Percentiles rank a stretch among this genome's conserved stretches.
Conservation (phyloP, 2,113 vertebrate species). For the Brachionichthys hirsutus region DNA sequence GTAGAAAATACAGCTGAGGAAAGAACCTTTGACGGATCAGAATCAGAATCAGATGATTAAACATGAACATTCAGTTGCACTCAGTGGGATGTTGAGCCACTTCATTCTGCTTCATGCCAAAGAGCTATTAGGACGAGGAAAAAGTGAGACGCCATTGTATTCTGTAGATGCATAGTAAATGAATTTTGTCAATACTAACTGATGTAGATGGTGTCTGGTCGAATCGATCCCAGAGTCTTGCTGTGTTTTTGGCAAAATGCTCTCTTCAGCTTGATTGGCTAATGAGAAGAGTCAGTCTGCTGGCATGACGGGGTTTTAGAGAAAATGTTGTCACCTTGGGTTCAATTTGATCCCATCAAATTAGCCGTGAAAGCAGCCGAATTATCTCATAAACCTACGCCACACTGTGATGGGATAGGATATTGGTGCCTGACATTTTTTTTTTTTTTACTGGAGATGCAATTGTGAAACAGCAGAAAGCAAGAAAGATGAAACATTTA, state of each 20-base stretch:
- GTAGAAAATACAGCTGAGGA: conserved; percentile 6
- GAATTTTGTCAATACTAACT: conserved; percentile 76
- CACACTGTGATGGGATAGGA: conserved; percentile 18
- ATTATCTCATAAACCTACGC: conserved; percentile 49
- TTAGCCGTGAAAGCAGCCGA: conserved; percentile 47
- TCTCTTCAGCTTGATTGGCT: conserved; percentile 69
- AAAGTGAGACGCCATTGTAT: conserved; percentile 62
- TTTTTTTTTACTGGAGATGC: conserved; percentile 28
- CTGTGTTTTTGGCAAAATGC: conserved; percentile 55
- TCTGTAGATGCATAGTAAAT: conserved; percentile 63
- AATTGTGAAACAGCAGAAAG: conserved; percentile 20
- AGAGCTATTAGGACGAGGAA: conserved; percentile 66
- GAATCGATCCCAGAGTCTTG: conserved; percentile 67
- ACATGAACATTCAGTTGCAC: conserved; percentile 21
- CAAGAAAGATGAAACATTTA: conserved; percentile 19
- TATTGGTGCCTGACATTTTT: conserved; percentile 33
- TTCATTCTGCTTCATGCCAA: conserved; percentile 33
- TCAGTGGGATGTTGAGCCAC: conserved; percentile 55
- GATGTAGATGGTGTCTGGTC: conserved; percentile 68
- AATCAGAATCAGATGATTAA: conserved; percentile 14
- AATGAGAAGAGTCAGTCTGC: conserved; percentile 66
- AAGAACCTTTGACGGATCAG: conserved; percentile 2
- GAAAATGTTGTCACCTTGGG: conserved; percentile 67
- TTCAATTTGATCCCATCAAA: conserved; percentile 67
- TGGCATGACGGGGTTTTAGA: conserved; percentile 67